Conservation (phyloP, 2,797 vertebrate genomes). For the Clarias fuscus region DNA sequence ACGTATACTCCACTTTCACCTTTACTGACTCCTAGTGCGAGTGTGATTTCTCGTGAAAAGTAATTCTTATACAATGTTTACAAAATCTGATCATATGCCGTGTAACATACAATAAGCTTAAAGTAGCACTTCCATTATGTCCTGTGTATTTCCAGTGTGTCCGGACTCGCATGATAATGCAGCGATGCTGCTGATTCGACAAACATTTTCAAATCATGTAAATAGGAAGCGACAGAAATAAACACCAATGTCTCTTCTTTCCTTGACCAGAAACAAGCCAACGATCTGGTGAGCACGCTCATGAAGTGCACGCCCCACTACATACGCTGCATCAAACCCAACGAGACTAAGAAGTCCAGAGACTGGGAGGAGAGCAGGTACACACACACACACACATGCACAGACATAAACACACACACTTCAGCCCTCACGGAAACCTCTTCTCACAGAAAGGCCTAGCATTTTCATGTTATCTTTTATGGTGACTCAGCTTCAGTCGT, state of each 20-base stretch:
- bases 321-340: slow-evolving; percentile 99
- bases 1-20: neutral
- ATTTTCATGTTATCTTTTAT: slow-evolving; percentile 14
- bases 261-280: slow-evolving; percentile 89
- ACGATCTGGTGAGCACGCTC: slow-evolving; percentile 93
- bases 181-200: neutral
- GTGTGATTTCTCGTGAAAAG: neutral
- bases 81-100: neutral
- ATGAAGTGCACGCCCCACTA: slow-evolving; percentile 99
- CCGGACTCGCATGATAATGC: neutral
- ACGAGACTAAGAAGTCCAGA: slow-evolving; percentile 93
- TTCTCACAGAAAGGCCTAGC: neutral
- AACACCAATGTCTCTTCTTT: slow-evolving; percentile 27
- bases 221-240: neutral
- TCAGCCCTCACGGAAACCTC: neutral
- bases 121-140: neutral
- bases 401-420: neutral
- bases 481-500: neutral
- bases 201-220: neutral
- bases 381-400: neutral
- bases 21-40: neutral
- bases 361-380: slow-evolving; percentile 99
- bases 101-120: neutral
- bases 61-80: neutral
- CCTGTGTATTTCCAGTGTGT: neutral